Conservation (phyloP, 2,888 invertebrate species). For the Agrilus cyanescens region DNA sequence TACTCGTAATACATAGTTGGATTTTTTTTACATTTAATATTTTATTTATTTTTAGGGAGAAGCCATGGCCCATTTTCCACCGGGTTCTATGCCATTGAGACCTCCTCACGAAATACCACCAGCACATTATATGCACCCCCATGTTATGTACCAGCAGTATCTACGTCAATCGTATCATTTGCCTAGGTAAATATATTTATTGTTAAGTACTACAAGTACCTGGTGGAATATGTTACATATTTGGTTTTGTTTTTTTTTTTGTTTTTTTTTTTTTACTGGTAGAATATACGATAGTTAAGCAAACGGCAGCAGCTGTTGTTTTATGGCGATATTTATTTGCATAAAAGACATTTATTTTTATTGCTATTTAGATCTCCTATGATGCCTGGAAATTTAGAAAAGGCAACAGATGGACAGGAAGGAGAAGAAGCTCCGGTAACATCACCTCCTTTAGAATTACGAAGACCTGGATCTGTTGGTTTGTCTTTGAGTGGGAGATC, state of each 20-base stretch:
- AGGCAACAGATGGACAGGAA: conserved; percentile 42
- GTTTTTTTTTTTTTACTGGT: no score
- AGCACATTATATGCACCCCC: conserved; percentile 42
- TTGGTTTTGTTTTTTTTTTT: not conserved
- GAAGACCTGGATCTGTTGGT: conserved; percentile 45
- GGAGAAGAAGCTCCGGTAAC: conserved; percentile 37
- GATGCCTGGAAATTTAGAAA: conserved; percentile 49
- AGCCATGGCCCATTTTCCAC: conserved; percentile 39
- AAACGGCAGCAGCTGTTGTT: not conserved
- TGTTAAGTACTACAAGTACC: not conserved
- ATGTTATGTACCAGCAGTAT: conserved; percentile 43
- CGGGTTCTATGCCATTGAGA: conserved; percentile 30
- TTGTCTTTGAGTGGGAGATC: conserved; percentile 36
- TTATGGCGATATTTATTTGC: not conserved
- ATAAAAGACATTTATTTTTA: not conserved
- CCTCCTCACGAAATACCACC: conserved; percentile 34
- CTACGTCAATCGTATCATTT: conserved; percentile 36
- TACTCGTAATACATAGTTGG: no score
- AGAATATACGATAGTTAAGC: no score
- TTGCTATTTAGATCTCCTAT: conserved; percentile 34
- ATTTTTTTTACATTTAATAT: not conserved
- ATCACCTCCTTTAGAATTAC: conserved; percentile 58
- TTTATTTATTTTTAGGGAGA: conserved; percentile 40
- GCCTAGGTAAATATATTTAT: conserved; percentile 24
- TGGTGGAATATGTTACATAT: not conserved